A percentile compares a stretch with the other conserved stretches of the same genome.
phyloP scores from a whole-genome alignment of 2,113 vertebrate genomes.

The Gulo gulo region DNA sequence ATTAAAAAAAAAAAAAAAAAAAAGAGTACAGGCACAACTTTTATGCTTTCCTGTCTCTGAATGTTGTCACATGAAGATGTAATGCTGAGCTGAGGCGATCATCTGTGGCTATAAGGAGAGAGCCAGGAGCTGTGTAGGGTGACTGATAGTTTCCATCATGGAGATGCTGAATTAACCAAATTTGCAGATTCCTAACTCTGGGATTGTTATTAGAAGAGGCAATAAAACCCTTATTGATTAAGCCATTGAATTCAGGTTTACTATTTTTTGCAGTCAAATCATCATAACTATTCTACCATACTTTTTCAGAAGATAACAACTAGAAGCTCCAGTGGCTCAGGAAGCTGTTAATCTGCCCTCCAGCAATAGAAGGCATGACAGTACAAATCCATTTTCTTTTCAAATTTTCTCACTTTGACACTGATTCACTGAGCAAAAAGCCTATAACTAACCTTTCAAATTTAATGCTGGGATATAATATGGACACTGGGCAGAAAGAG shows the following conservation, averaged over 20 bases:
- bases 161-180: background rate
- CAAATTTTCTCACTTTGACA: conserved; percentile 48
- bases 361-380: background rate
- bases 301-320: background rate
- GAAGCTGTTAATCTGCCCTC: background rate
- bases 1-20: background rate
- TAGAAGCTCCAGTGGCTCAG: background rate
- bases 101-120: background rate
- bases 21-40: background rate
- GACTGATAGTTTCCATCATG: background rate
- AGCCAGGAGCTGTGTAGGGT: background rate
- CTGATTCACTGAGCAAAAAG: conserved; percentile 35
- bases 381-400: conserved; percentile 45
- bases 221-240: conserved; percentile 19
- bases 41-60: background rate
- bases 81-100: background rate
- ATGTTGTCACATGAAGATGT: background rate
- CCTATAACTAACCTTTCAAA: conserved; percentile 3
- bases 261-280: background rate
- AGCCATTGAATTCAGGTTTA: background rate
- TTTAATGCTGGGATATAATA: conserved; percentile 28
- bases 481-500: background rate
- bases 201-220: background rate
- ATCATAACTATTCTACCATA: background rate
- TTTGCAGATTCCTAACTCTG: background rate